Percentiles rank a stretch among this genome's conserved stretches.
These are phyloP conservation scores for Scomber japonicus DNA, from an alignment of 2,113 vertebrate genomes.

Conservation along the genomic window DNA sequence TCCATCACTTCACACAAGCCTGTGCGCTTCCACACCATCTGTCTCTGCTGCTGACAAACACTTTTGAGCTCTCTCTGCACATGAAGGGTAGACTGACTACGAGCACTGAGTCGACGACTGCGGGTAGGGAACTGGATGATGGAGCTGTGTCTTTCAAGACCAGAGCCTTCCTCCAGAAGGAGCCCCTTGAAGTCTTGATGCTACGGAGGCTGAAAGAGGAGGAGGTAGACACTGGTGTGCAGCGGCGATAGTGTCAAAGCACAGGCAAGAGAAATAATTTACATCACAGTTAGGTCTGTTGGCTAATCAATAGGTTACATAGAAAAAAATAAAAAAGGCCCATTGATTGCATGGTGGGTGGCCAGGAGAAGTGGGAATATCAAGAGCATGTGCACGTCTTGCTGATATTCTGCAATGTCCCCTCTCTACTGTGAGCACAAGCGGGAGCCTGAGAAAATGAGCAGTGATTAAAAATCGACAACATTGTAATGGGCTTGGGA, in stretches of 20 bases:
- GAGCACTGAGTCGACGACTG: constrained; percentile 13
- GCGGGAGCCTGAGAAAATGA: constrained; percentile 59
- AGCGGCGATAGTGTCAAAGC: constrained; percentile 33
- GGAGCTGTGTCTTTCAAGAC: constrained; percentile 47
- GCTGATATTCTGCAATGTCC: constrained; percentile 3
- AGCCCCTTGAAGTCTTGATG: constrained; percentile 34
- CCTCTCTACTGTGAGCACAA: constrained; percentile 30
- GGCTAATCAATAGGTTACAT: constrained; percentile 58
- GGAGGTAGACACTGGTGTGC: background rate
- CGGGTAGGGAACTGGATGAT: constrained; percentile 22
- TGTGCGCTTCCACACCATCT: constrained; percentile 36
- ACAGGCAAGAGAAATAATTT: constrained; percentile 42
- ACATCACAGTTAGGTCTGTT: constrained; percentile 21
- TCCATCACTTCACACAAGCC: constrained; percentile 46
- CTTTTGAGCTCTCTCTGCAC: constrained; percentile 31
- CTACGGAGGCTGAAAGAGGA: background rate
- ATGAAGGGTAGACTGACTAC: background rate
- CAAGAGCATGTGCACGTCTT: constrained; percentile 23
- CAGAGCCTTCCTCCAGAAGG: constrained; percentile 29
- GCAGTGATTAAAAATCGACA: constrained; percentile 69
- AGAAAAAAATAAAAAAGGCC: constrained; percentile 25
- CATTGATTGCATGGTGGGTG: constrained; percentile 52
- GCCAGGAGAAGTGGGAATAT: constrained; percentile 41
- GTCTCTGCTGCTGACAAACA: constrained; percentile 52
- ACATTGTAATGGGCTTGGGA: constrained; percentile 43